Evolutionary conservation across 2,888 invertebrate species (phyloP).

Genomic region (Iphiclides podalirius): DNA sequence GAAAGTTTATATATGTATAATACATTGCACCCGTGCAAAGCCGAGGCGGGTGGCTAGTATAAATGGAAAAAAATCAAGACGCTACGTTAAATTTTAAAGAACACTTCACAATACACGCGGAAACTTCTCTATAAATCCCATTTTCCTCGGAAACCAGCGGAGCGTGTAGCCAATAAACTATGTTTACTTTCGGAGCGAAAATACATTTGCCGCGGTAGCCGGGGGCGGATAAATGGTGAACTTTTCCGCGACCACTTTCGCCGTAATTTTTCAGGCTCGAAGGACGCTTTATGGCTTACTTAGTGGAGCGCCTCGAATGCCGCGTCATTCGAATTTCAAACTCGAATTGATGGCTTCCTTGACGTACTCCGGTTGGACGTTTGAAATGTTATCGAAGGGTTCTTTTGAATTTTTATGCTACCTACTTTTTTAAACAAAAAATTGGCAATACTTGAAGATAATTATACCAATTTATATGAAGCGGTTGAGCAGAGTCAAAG

Average conservation of each 20-base stretch:
- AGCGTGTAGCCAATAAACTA: slow-evolving; percentile 12
- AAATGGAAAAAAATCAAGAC: no score
- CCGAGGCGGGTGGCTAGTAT: no score
- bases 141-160: slow-evolving; percentile 6
- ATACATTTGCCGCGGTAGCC: slow-evolving; percentile 6
- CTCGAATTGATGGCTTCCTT: background rate
- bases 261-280: slow-evolving; percentile 12
- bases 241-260: slow-evolving; percentile 19
- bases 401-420: no score
- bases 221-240: slow-evolving; percentile 14
- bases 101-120: background rate
- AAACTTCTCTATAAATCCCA: background rate
- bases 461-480: no score
- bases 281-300: slow-evolving; percentile 9
- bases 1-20: no score
- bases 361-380: background rate
- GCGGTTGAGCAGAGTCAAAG: no score
- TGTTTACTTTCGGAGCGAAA: slow-evolving; percentile 13
- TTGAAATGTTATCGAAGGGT: background rate
- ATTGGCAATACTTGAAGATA: no score
- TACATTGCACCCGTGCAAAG: no score
- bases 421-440: no score
- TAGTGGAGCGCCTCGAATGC: slow-evolving; percentile 9
- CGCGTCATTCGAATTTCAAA: slow-evolving; percentile 3
- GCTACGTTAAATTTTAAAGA: no score